Base-by-base conservation (phyloP, 2,888 invertebrate species). In the Antheraea assamensis region DNA sequence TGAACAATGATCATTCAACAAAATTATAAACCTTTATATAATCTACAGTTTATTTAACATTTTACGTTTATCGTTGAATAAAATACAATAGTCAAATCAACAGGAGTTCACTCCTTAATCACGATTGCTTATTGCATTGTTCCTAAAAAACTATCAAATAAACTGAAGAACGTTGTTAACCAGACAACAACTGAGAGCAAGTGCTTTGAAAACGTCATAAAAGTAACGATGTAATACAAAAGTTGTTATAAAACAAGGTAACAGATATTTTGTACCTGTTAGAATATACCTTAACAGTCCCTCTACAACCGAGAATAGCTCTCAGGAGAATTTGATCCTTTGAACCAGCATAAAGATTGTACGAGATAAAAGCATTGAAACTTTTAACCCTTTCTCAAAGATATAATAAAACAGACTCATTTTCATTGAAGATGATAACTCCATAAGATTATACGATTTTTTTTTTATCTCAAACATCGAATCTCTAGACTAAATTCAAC, bases 361-460 rank as follows among this genome's bases (percentile, higher is more conserved):
- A 68, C 64, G 3, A n/a, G 31, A 70, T 58, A 73, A 58, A 42
- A 35, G 30, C 70, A 21, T 10, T 21, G 21, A 73, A 73, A 73
- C 35, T 73, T 70, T 58, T 55, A 55, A 27, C 31, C 55, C 35
- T 19, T 58, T 55, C 42, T 21, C 19, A 70, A 73, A 73, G 42
- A 58, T 58, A 30, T 70, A 70, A 42, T 70, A 70, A 42, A 70
- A 52, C 30, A n/a, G 58, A 42, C 35, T 19, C 35, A 68, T 68
- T 68, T 27, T 58, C 58, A 58, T n/a, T 58, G 58, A 58, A 58
- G 58, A 58, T 10, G 58, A 58, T n/a, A 61, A 4, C 17, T 15
- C 52, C 52, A 52, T 52, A 35, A 68, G 21, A 52, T 47, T 66
- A 30, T 66, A 49, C 66, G n/a, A 66, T 64, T 47, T 72, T 66